Evolutionary conservation across 1,140 invertebrate species (phyloP), one percentile per base, ranked within the genome.

Genomic region (Zaprionus vittiger): DNA sequence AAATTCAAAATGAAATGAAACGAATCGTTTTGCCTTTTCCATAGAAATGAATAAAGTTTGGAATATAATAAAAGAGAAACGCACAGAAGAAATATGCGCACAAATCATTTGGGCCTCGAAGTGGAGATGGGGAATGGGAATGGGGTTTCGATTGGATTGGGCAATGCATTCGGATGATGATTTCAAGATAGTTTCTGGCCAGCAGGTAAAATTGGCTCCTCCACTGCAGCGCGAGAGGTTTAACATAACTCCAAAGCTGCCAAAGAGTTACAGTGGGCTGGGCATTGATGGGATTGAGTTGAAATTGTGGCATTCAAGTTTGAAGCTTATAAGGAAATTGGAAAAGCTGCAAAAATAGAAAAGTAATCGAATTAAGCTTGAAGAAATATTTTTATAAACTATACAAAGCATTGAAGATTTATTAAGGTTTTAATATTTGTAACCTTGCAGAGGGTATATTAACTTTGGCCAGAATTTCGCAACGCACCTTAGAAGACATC

Each of bases 1-100:
- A 89, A 89, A 89, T 89, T 89, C 75, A 81, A 89, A 89, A 89
- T 87, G 74, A 89, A 81, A 89, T 89, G 84, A 87, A 87, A 79
- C 84, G 84, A 87, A 89, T 87, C 72, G 77, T 54, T 61, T 60
- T 59, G 67, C 57, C 67, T 76, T 79, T 84, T 81, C 79, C 63
- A 90, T 77, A 65, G 81, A 89, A 90, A 89, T 81, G 80, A 79
- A 83, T 81, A 89, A 89, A 81, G 60, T 89, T 83, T 65, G 63
- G 47, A 31, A 24, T 26, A 24, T 47, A 47, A 47, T 47, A 47
- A 66, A 71, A 84, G 65, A 79, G 64, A 79, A 71, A 69, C 64
- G 67, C 60, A 47, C n/a, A 34, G 59, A 62, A 85, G 54, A 87
- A 87, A 89, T 87, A 87, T 87, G 80, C 83, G 80, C 83, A 89